A percentile compares a stretch with the other conserved stretches of the same genome.
phyloP scores from a whole-genome alignment of 1,140 invertebrate genomes.

The Fopius arisanus region DNA sequence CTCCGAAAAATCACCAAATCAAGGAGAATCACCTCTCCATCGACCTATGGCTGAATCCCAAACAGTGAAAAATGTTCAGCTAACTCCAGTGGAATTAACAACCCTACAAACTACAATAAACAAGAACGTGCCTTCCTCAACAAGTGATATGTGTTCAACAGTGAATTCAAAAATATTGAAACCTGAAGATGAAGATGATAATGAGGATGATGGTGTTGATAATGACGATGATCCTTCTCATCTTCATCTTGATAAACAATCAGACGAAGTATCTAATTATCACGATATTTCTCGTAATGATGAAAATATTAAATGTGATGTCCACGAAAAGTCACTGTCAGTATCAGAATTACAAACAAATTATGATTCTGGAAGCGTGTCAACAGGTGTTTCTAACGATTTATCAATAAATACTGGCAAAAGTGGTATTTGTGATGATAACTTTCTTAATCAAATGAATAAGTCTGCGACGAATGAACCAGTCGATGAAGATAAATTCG shows the following conservation, averaged over 20 bases:
- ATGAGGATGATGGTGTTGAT: constrained; percentile 47
- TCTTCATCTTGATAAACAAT: not conserved
- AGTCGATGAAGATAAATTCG: not conserved
- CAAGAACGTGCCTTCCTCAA: constrained; percentile 64
- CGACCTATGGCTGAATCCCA: constrained; percentile 45
- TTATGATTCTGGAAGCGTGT: not conserved
- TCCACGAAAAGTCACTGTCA: not conserved
- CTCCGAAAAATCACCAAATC: constrained; percentile 90
- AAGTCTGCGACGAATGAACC: constrained; percentile 14
- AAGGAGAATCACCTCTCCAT: constrained; percentile 71
- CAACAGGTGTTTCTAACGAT: constrained; percentile 22
- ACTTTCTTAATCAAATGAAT: constrained; percentile 50
- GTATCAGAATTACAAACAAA: not conserved
- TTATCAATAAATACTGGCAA: not conserved
- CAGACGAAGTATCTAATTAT: constrained; percentile 32
- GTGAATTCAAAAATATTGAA: constrained; percentile 55
- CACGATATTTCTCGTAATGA: constrained; percentile 49
- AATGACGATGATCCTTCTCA: not conserved
- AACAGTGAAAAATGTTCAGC: not conserved
- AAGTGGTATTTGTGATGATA: constrained; percentile 48
- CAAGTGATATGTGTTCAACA: constrained; percentile 65
- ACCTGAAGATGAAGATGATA: constrained; percentile 47
- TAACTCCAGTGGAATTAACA: constrained; percentile 27
- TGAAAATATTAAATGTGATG: constrained; percentile 35
- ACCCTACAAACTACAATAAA: constrained; percentile 44